Conservation (phyloP, 2,797 vertebrate species). For the Pseudopleuronectes americanus region DNA sequence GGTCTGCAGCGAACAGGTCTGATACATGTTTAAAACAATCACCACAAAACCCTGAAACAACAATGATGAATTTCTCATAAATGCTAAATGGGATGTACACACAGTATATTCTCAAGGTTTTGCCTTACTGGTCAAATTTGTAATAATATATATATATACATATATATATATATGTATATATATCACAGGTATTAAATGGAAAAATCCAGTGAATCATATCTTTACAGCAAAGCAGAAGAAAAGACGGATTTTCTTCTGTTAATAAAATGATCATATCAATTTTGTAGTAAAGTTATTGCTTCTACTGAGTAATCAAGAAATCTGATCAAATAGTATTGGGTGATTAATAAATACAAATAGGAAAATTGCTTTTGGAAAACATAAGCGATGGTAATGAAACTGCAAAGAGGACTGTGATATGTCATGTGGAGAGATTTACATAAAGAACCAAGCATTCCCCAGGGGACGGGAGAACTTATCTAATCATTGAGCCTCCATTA, state of each 20-base stretch:
- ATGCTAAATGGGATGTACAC: not conserved
- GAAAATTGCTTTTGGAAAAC: too few relatives aligned
- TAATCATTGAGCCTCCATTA: constrained; percentile 50
- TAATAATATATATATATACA: too few relatives aligned
- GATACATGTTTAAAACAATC: too few relatives aligned
- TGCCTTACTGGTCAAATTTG: not conserved
- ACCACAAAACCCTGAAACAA: too few relatives aligned
- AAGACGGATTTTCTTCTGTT: constrained; percentile 24
- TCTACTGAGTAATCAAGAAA: too few relatives aligned
- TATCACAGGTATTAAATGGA: not conserved
- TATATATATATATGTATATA: too few relatives aligned
- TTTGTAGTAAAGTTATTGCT: too few relatives aligned
- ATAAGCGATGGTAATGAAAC: constrained; percentile 45
- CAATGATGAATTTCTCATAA: too few relatives aligned
- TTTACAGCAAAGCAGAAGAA: constrained; percentile 2
- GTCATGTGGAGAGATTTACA: constrained; percentile 49
- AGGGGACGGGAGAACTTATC: constrained; percentile 49
- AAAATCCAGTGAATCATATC: not conserved
- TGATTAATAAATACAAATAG: too few relatives aligned
- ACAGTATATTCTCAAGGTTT: not conserved
- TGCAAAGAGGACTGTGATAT: constrained; percentile 36
- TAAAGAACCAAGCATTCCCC: constrained; percentile 37
- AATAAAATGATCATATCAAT: not conserved
- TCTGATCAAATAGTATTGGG: too few relatives aligned
- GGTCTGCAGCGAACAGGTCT: not conserved